These are phyloP conservation scores for Motacilla tschutschensis DNA, from an alignment of 2,113 vertebrate species.

Conservation along the genomic window DNA sequence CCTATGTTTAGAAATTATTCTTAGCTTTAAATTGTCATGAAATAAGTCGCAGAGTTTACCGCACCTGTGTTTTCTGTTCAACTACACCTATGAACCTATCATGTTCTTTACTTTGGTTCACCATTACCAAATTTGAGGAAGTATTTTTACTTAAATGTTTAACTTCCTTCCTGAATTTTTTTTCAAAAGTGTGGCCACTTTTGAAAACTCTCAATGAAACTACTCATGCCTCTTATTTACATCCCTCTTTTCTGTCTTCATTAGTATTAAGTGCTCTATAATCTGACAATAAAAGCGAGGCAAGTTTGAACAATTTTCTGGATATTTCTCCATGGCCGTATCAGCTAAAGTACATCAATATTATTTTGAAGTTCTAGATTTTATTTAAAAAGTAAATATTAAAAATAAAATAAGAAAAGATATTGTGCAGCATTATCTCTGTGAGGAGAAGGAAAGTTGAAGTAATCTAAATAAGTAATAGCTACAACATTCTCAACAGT, in stretches of 20 bases:
- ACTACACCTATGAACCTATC: not conserved
- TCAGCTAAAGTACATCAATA: not conserved
- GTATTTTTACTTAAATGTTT: not conserved
- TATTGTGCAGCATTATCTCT: not conserved
- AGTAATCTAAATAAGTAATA: not conserved
- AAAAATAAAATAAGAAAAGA: not conserved
- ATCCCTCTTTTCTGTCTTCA: not conserved
- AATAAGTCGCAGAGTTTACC: not conserved
- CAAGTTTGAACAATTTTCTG: not conserved
- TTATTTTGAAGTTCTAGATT: not conserved
- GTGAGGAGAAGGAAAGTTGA: not conserved
- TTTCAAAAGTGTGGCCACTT: not conserved
- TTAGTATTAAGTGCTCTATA: not conserved
- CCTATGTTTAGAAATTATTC: not conserved
- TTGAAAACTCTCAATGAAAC: not conserved
- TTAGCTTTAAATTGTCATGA: not conserved
- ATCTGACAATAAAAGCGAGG: not conserved
- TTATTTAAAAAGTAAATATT: not conserved
- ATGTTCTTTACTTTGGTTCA: not conserved
- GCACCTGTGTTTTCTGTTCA: not conserved
- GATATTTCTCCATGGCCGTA: rapidly evolving
- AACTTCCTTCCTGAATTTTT: not conserved
- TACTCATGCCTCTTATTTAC: not conserved
- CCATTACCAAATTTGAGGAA: not conserved
- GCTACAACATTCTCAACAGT: not conserved